These are phyloP conservation scores for Ametastegia equiseti DNA, from an alignment of 2,888 invertebrate genomes.

Conservation along the genomic window DNA sequence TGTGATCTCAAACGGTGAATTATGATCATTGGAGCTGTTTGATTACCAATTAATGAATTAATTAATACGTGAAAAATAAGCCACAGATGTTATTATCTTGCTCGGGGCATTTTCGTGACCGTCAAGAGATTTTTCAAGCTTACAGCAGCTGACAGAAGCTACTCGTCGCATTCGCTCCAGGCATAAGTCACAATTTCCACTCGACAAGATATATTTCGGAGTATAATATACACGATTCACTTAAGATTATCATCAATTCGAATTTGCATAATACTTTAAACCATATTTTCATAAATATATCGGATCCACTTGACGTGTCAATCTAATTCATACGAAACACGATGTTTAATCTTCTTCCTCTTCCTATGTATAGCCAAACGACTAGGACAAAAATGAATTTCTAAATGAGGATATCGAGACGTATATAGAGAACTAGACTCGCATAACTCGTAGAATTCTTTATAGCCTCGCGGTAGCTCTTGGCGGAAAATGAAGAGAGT, in stretches of 20 bases:
- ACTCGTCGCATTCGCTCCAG: not conserved
- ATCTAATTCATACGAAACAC: not conserved
- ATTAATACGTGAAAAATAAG: constrained; percentile 23
- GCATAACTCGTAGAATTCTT: not conserved
- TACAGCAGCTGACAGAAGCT: constrained; percentile 11
- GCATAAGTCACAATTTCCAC: not conserved
- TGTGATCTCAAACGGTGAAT: not conserved
- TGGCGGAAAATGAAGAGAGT: constrained; percentile 8
- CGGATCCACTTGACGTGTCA: not conserved
- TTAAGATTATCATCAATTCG: not conserved
- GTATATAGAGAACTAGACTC: not conserved
- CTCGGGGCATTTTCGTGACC: constrained; percentile 4
- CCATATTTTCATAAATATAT: not conserved
- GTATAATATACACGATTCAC: not conserved
- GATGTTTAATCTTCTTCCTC: not conserved
- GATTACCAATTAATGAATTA: constrained; percentile 27
- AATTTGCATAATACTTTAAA: constrained; percentile 24
- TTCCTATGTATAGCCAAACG: not conserved
- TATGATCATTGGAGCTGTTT: not conserved
- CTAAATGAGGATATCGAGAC: not conserved
- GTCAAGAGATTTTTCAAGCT: not conserved
- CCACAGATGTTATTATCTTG: not conserved
- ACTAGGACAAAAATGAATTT: not conserved
- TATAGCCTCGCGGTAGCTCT: not conserved
- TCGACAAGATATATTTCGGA: constrained; percentile 1